Evolutionary conservation across 2,888 invertebrate species (phyloP), one percentile per base, ranked within the genome.

Genomic region (Drosophila anomelani): DNA sequence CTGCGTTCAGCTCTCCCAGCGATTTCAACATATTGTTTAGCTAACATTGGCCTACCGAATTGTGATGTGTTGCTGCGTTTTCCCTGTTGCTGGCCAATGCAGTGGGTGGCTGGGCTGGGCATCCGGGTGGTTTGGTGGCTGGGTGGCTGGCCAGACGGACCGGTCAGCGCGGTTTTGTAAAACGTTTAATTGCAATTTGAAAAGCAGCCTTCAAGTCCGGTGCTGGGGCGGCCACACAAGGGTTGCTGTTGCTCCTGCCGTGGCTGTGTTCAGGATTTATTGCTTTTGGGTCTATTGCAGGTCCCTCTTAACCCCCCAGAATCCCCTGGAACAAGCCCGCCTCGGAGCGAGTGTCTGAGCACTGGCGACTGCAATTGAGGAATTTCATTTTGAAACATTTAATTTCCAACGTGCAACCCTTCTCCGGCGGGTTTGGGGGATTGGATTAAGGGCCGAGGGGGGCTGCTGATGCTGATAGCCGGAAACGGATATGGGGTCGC

Each of bases 131-230:
- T 3, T 13, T 20, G 73, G 47, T 41, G 74, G 57, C 29, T 13
- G 26, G 73, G 47, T 41, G 74, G 57, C 29, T 38, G 67, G 47
- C 55, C 57, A 58, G 68, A 79, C 77, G 75, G 75, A 58, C 69
- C 60, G 88, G 85, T 88, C 87, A 85, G 86, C 85, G 89, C 81
- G 89, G 89, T 85, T 86, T 88, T 88, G 84, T 80, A 82, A 88
- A 89, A 88, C 87, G 89, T 89, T 90, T 89, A 90, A 89, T 89
- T 90, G 90, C 85, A 87, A 87, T 88, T 86, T 88, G 84, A 85
- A 84, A 81, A 76, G 85, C 83, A 74, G 80, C 64, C 68, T 72
- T 54, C 71, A 68, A 44, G 69, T 63, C 46, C 58, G 20, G 60
- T 44, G 17, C 41, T 51, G 57, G 44, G 36, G 26, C n/a, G 8